A percentile compares a stretch with the other conserved stretches of the same genome.
Evolutionary conservation across 2,888 invertebrate species (phyloP).

Genomic region (Cephus spinipes): DNA sequence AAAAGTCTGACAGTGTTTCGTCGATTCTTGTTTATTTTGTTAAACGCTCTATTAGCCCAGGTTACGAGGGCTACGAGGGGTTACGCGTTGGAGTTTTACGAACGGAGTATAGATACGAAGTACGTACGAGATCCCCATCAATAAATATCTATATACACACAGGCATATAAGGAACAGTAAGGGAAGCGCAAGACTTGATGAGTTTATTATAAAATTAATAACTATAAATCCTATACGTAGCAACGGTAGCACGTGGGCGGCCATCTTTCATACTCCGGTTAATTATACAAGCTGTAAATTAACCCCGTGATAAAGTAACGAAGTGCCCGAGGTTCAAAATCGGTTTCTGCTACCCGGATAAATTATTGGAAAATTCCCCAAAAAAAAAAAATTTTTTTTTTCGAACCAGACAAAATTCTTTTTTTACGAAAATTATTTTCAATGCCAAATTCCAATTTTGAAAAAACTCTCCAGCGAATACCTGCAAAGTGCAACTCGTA

Average conservation of each 20-base stretch:
- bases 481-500: background rate
- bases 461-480: no score
- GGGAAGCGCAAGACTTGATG: slow-evolving; percentile 45
- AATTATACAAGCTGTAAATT: slow-evolving; percentile 57
- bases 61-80: background rate
- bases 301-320: slow-evolving; percentile 39
- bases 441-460: background rate
- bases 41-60: slow-evolving; percentile 28
- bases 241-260: slow-evolving; percentile 57
- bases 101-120: background rate
- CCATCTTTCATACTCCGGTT: slow-evolving; percentile 59
- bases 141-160: no score
- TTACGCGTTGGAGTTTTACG: background rate
- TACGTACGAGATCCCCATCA: no score
- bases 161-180: no score
- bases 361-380: no score
- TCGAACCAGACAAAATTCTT: no score
- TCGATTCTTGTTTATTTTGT: slow-evolving; percentile 33
- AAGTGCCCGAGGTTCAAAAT: slow-evolving; percentile 21
- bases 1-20: slow-evolving; percentile 23
- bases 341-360: no score
- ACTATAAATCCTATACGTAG: slow-evolving; percentile 52
- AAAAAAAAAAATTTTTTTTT: no score
- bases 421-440: background rate
- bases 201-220: slow-evolving; percentile 63